Conservation (phyloP, 2,888 invertebrate species). For the Erebia ligea region DNA sequence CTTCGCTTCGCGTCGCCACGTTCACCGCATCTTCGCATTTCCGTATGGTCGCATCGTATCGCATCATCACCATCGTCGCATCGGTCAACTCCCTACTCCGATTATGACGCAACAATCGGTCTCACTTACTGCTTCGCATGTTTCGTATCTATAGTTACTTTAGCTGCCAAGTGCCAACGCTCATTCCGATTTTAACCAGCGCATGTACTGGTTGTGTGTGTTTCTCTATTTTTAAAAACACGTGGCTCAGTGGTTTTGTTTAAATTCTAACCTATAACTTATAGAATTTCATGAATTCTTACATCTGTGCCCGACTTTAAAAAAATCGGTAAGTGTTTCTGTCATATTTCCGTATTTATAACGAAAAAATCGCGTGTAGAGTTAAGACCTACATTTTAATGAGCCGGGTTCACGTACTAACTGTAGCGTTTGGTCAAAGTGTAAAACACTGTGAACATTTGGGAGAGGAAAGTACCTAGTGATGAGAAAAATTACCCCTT, state of each 20-base stretch:
- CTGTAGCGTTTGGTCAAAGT: neutral
- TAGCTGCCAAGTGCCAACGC: constrained; percentile 38
- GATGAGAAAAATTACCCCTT: neutral
- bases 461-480: neutral
- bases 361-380: neutral
- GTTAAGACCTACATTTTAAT: neutral
- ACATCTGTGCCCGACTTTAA: constrained; percentile 32
- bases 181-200: constrained; percentile 72
- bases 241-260: constrained; percentile 66
- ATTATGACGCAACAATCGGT: constrained; percentile 60
- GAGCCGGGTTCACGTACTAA: neutral
- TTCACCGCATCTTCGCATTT: constrained; percentile 7
- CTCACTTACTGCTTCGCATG: constrained; percentile 47
- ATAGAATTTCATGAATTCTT: constrained; percentile 29
- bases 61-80: constrained; percentile 21
- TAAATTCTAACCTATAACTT: constrained; percentile 52
- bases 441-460: neutral
- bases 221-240: constrained; percentile 62
- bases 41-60: constrained; percentile 2
- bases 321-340: constrained; percentile 44
- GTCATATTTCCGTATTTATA: constrained; percentile 6
- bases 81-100: constrained; percentile 35
- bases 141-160: constrained; percentile 31
- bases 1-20: neutral
- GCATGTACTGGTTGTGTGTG: constrained; percentile 56